Evolutionary conservation across 1,140 invertebrate species (phyloP), one percentile per base, ranked within the genome.

Genomic region (Brachystomella parvula): DNA sequence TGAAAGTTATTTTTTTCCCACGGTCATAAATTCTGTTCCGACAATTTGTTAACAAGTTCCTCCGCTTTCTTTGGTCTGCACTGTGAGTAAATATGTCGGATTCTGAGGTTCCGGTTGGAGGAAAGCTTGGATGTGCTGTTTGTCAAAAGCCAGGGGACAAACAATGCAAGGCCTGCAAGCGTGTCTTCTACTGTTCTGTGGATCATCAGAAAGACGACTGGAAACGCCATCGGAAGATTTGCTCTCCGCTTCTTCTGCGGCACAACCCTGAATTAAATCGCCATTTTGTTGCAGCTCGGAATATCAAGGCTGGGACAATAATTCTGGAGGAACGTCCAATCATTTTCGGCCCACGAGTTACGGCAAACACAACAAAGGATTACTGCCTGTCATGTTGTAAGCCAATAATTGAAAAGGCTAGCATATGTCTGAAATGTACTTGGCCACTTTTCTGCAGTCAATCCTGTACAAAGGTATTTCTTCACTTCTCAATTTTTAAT

Each of bases 401-500:
- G 66, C 63, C 61, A 66, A 70, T 56, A 61, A 59, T 63, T 64
- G 64, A 3, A 66, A 70, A 29, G 61, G 53, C 26, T 31, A 47
- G n/a, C 60, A 70, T 64, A 17, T 70, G 68, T 24, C 33, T 61
- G 12, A 49, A 61, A 19, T 70, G 68, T 57, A 63, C 59, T 12
- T 70, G 68, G 68, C 68, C 68, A 33, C 49, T 70, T 56, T 39
- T 39, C 35, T 70, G 68, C 57, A 63, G 68, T 33, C 21, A 31
- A 9, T 26, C 63, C 35, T 70, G 68, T 64, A 64, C 64, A 59
- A 70, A 70, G 21, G 64, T 69, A 47, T 57, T 32, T 60, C 61
- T 1, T 47, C 24, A 47, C 1, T n/a, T 57, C 47, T 12, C 6
- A 57, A 53, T 53, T 28, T 1, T 31, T 29, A 63, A 2, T 3